These are phyloP conservation scores for Eugnorisma glareosa DNA, from an alignment of 2,888 invertebrate genomes.

Conservation along the genomic window DNA sequence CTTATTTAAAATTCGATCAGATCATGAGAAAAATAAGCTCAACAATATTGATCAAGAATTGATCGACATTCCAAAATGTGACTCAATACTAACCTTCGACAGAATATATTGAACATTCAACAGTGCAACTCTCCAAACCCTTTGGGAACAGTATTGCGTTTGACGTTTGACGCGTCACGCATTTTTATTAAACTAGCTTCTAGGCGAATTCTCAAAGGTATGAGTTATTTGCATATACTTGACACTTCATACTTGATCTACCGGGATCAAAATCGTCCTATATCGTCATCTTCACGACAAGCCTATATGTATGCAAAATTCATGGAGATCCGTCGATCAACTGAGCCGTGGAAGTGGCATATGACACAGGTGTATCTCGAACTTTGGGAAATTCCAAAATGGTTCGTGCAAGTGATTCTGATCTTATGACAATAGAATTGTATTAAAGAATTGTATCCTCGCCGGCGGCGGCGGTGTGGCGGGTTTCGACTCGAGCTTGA, in stretches of 20 bases:
- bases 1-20: not conserved
- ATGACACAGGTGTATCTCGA: slow-evolving; percentile 34
- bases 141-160: slow-evolving; percentile 14
- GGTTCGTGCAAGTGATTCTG: slow-evolving; percentile 2
- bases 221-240: slow-evolving; percentile 53
- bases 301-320: slow-evolving; percentile 62
- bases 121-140: slow-evolving; percentile 14
- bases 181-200: slow-evolving; percentile 42
- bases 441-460: not conserved
- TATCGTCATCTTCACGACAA: slow-evolving; percentile 49
- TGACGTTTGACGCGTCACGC: slow-evolving; percentile 25
- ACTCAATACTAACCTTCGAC: slow-evolving; percentile 1
- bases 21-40: not conserved
- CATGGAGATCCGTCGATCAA: slow-evolving; percentile 46
- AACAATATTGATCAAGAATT: not conserved
- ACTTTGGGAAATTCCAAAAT: slow-evolving; percentile 11
- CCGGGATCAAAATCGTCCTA: slow-evolving; percentile 50
- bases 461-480: too few species aligned
- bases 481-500: too few species aligned
- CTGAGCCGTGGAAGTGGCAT: slow-evolving; percentile 42
- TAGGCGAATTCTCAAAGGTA: slow-evolving; percentile 24
- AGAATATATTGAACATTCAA: slow-evolving; percentile 21
- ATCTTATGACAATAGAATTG: not conserved
- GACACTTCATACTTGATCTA: slow-evolving; percentile 44
- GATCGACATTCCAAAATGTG: not conserved